A percentile compares a stretch with the other conserved stretches of the same genome.
Conservation (phyloP, 2,113 vertebrate genomes). For the Nipponia nippon region DNA sequence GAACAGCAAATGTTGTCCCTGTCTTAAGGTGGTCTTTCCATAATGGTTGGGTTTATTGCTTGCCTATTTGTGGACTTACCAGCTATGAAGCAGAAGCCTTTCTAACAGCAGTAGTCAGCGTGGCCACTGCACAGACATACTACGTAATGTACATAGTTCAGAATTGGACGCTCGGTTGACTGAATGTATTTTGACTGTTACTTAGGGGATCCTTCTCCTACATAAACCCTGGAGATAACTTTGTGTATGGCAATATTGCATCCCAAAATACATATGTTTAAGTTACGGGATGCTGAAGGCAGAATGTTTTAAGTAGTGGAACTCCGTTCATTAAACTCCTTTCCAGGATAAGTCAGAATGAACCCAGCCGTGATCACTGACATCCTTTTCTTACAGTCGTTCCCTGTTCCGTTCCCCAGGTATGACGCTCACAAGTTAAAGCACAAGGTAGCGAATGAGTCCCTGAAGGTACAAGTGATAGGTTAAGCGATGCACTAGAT, state of each 20-base stretch:
- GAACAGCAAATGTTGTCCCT: background rate
- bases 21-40: background rate
- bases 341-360: background rate
- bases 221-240: background rate
- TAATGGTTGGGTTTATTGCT: background rate
- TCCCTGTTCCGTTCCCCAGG: background rate
- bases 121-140: background rate
- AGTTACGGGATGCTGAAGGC: background rate
- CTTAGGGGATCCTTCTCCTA: background rate
- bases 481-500: background rate
- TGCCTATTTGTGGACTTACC: background rate
- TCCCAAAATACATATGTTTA: background rate
- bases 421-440: background rate
- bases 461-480: background rate
- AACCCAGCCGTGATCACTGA: background rate
- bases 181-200: background rate
- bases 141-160: background rate
- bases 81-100: background rate
- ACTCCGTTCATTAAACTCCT: background rate
- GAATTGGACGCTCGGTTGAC: accelerated
- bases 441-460: background rate
- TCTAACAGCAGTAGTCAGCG: background rate
- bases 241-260: background rate
- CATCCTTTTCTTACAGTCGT: background rate
- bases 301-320: background rate